Base-by-base conservation (phyloP, 2,113 vertebrate species). In the Serinus canaria region DNA sequence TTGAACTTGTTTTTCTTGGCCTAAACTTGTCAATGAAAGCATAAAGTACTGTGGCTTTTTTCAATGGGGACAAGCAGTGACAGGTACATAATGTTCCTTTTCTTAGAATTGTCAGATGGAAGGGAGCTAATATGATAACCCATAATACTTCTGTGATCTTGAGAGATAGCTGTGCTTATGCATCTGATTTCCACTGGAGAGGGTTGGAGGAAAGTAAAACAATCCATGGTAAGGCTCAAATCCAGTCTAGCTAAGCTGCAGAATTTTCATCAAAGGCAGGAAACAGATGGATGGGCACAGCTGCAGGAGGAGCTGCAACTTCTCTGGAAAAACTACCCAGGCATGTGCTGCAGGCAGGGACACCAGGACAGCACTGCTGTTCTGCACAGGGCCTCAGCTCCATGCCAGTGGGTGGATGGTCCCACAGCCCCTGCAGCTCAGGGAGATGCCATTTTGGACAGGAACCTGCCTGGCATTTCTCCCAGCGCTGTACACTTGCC, bases 211-310 rank as follows among this genome's bases (percentile, higher is more conserved):
- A 18, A 22, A 58, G 30, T 64, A 31, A 47, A 49, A 60, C n/a
- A 58, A 44, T 35, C 35, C 9, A 28, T 64, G 30, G 68, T 72
- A 67, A 74, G 37, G 77, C 74, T 91, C 47, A 72, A 55, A 79
- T 84, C 35, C 41, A 89, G 44, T 59, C 64, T 73, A 28, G 24
- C 58, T 76, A 91, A 74, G 79, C 75, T 88, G 90, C 90, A 46
- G 79, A 63, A 68, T 86, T 90, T 90, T 70, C 76, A 70, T 83
- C 52, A 81, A 77, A 89, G 82, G 85, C 94, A 93, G 95, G 93
- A 95, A 93, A 80, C 82, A 85, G 88, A 83, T 91, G 85, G 92
- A 78, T 0, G 3, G 73, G 75, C 79, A 67, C 75, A 90, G 88
- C 83, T 90, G 93, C 69, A 75, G 73, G 52, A 95, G 82, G 78